Evolutionary conservation across 2,797 vertebrate species (phyloP), one percentile per base, ranked within the genome.

Genomic region (Notoglanidium macrostoma): DNA sequence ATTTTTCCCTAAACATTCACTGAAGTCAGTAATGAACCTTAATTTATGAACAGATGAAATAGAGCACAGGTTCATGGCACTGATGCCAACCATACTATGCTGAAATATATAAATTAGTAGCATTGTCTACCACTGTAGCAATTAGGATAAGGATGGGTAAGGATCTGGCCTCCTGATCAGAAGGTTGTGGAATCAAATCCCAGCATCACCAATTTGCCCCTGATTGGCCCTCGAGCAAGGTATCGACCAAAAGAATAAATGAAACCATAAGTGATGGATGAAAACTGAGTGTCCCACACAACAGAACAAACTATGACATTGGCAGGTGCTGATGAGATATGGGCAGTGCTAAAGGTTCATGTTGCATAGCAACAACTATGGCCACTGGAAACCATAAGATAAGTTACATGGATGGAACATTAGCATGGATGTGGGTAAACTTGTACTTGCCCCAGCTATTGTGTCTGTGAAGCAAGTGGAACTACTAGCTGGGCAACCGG

Each of bases 401-500:
- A 40, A 40, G 35, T 40, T 2, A 40, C 2, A 51, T 35, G 49
- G 29, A 51, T 21, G n/a, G 44, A n/a, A 15, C 29, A 78, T 78
- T 19, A 78, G 57, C 40, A 65, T 65, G 80, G 26, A 49, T 65
- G 26, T 29, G 9, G n/a, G 46, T 83, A 83, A 68, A 83, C 46
- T 68, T 67, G 63, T 51, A 82, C 61, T 61, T 80, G 77, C 12
- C 21, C 11, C 29, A 61, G 55, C 35, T 44, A 61, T 80, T 63
- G 11, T 55, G 51, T 55, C n/a, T 80, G 32, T 61, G 44, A 78
- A 88, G 44, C 32, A n/a, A 61, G 29, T 80, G 57, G 55, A 80
- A 26, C 55, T 44, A 80, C 63, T 86, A 63, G 63, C 76, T 21
- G 14, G 55, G 63, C 70, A 80, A 88, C 87, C 57, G 44, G 49